These are phyloP conservation scores for Entomyzon cyanotis DNA, from an alignment of 2,113 vertebrate genomes.

Conservation along the genomic window DNA sequence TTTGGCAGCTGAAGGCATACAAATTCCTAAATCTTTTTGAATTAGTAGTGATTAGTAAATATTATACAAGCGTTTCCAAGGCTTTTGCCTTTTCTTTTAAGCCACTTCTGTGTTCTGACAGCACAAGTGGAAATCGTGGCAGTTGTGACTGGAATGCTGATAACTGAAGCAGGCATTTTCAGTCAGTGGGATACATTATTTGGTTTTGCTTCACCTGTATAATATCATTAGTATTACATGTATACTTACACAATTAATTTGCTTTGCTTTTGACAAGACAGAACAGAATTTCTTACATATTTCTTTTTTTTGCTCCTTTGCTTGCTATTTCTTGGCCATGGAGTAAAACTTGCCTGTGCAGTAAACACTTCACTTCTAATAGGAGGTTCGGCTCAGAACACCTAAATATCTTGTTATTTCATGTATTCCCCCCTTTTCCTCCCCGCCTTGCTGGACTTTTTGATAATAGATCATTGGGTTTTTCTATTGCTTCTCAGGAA, in stretches of 20 bases:
- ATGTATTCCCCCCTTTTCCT: not conserved
- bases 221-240: not conserved
- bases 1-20: not conserved
- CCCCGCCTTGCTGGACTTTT: not conserved
- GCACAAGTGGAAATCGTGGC: not conserved
- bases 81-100: not conserved
- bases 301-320: not conserved
- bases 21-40: not conserved
- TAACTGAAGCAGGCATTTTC: not conserved
- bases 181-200: not conserved
- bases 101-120: not conserved
- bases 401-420: not conserved
- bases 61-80: not conserved
- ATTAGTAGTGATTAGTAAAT: slow-evolving; percentile 21
- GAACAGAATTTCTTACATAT: not conserved
- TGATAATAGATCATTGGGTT: not conserved
- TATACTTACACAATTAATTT: not conserved
- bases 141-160: slow-evolving; percentile 7
- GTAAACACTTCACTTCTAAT: not conserved
- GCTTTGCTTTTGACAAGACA: not conserved
- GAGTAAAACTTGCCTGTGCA: not conserved
- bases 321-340: not conserved
- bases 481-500: not conserved
- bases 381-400: not conserved
- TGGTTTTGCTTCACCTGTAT: not conserved